Conservation (phyloP, 2,797 vertebrate genomes). For the Sebastes nivosus region DNA sequence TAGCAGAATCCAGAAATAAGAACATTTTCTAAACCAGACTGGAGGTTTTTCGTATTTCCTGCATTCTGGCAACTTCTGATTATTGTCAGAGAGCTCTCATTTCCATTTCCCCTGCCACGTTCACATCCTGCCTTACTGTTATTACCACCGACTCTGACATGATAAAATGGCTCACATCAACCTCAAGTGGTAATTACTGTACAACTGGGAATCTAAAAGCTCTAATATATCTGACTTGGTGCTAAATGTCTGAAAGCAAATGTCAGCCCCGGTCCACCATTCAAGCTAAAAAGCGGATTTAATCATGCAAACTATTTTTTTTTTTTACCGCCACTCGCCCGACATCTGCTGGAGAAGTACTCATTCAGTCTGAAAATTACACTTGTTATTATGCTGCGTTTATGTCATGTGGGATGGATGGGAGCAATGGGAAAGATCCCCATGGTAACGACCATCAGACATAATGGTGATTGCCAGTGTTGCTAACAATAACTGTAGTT, state of each 20-base stretch:
- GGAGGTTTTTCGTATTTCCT: not conserved
- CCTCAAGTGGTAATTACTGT: conserved; percentile 12
- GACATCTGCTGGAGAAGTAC: not conserved
- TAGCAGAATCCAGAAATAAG: not conserved
- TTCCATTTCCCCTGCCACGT: not conserved
- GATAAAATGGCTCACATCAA: not conserved
- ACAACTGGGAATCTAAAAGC: not conserved
- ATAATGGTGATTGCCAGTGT: not conserved
- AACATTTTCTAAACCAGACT: not conserved
- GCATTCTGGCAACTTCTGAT: not conserved
- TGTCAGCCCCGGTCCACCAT: not conserved
- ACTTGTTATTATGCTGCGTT: not conserved
- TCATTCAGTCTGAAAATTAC: not conserved
- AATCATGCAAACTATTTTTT: not conserved
- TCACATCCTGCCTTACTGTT: not conserved
- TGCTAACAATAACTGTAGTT: not conserved
- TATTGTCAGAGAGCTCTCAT: not conserved
- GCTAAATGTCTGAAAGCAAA: not conserved
- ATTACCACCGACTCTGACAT: not conserved
- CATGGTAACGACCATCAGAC: not conserved
- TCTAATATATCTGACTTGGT: not conserved
- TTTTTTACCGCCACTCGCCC: not conserved
- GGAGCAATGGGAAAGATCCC: not conserved
- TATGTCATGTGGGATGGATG: not conserved
- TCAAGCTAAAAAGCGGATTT: not conserved